Evolutionary conservation across 2,888 invertebrate genomes (phyloP), one percentile per base, ranked within the genome.

Genomic region (Apotomis betuletana): DNA sequence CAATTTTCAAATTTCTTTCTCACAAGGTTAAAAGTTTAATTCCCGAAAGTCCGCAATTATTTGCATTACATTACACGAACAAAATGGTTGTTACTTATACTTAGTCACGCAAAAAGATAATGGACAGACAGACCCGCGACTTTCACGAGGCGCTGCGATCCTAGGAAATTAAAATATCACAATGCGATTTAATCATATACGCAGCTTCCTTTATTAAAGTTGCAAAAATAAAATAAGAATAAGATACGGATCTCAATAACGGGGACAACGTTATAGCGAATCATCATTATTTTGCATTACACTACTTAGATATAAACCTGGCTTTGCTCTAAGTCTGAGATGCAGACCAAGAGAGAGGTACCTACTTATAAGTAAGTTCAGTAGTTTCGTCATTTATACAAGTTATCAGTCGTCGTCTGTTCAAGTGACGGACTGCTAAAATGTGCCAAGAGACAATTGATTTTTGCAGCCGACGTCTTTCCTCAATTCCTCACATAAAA

Each of bases 31-130:
- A 68, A 72, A 62, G 72, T 72, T 68, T 52, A 62, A 63, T 58
- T 63, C 59, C 58, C 63, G 59, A 72, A 72, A 67, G 44, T 72
- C 63, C 36, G 62, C 68, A 72, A 72, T 72, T 72, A 72, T 72
- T 72, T 68, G 52, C 67, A 72, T 68, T 67, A 71, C 8, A 71
- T 59, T 68, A 68, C 46, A 72, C 54, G 68, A 68, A 67, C 61
- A 27, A 52, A 72, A 72, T 63, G 9, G 62, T 67, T 67, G 67
- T 62, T 71, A 71, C 71, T 67, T 63, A 71, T 71, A 71, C 71
- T 67, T 67, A 71, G 71, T 67, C 71, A 72, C 71, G 67, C 71
- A 72, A 72, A 72, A 72, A 72, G 13, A 63, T 72, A 68, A 72
- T 72, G 72, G 68, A 49, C 38, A 13, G 36, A 15, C 44, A 58